Base-by-base conservation (phyloP, 2,113 vertebrate genomes). In the Eudyptes chrysolophus region DNA sequence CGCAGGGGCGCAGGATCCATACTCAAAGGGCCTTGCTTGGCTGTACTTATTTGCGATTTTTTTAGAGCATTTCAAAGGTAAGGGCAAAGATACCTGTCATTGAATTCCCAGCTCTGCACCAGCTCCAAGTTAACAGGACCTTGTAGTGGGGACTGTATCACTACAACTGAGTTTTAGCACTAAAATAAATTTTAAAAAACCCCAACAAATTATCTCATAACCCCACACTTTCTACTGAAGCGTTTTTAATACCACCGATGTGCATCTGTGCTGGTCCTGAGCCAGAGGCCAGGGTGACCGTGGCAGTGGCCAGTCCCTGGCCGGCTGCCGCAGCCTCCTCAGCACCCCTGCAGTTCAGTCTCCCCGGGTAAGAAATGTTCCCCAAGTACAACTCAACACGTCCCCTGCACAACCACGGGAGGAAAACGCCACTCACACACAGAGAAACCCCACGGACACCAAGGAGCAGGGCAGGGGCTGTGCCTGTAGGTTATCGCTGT, bases 91-190 rank as follows among this genome's bases (percentile, higher is more conserved):
- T 42, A 32, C 10, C 36, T 4, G 26, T 21, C 61, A 78, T 44
- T 48, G 57, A 52, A 57, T 58, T 74, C 58, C 62, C 90, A 83
- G 54, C 60, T 82, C 81, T 66, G 64, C 52, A 18, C 42, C 62
- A 49, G 55, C 69, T 91, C 49, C 5, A 10, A 58, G 12, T 71
- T 38, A 30, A 20, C 48, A 84, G 38, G 38, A 58, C 44, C 21
- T 68, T 9, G 8, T 2, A 36, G 18, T 3, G 17, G 42, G 6
- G 15, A 46, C 51, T 52, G 1, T 4, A 29, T 26, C 0, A 0
- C 57, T 57, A 12, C 44, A 61, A 16, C 6, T 6, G 11, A 48
- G 26, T 40, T 72, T 77, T 20, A 70, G 57, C 54, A 36, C 21
- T 71, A 42, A 55, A 29, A 29, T 11, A 54, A 30, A 49, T 4